Evolutionary conservation across 2,888 invertebrate genomes (phyloP).

Genomic region (Ferrisia virgata): DNA sequence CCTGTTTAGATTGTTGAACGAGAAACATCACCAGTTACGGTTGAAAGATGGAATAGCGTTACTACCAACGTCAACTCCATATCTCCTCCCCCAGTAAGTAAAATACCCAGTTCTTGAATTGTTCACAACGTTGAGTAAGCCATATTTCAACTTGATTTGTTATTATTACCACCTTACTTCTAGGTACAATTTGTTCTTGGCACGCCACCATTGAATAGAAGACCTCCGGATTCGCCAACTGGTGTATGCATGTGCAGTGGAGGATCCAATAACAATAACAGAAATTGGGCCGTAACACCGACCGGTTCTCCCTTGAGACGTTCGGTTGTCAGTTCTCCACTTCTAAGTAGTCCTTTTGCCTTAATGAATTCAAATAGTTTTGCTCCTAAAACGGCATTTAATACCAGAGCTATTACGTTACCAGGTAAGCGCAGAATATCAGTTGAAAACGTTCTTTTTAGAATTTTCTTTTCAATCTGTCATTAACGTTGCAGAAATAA

Average conservation of each 20-base stretch:
- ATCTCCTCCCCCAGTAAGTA: conserved; percentile 81
- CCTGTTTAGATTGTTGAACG: neutral
- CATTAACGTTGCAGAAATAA: neutral
- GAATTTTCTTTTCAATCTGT: neutral
- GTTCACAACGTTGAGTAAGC: neutral
- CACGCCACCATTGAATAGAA: conserved; percentile 70
- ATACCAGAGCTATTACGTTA: conserved; percentile 66
- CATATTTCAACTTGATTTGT: neutral
- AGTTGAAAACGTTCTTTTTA: neutral
- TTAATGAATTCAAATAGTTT: conserved; percentile 56
- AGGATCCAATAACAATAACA: conserved; percentile 50
- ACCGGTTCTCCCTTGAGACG: conserved; percentile 67
- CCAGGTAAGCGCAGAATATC: conserved; percentile 59
- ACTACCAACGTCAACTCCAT: conserved; percentile 78
- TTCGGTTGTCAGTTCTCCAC: conserved; percentile 62
- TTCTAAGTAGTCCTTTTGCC: conserved; percentile 64
- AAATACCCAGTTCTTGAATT: neutral
- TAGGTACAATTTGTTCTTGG: conserved; percentile 81
- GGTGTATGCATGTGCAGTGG: conserved; percentile 57
- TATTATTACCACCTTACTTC: conserved; percentile 42
- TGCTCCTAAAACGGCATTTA: conserved; percentile 63
- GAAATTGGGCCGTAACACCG: conserved; percentile 79
- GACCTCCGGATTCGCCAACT: conserved; percentile 66
- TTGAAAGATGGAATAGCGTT: conserved; percentile 48
- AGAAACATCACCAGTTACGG: neutral